Evolutionary conservation across 1,140 invertebrate genomes (phyloP), one percentile per base, ranked within the genome.

Genomic region (Orius insidiosus): DNA sequence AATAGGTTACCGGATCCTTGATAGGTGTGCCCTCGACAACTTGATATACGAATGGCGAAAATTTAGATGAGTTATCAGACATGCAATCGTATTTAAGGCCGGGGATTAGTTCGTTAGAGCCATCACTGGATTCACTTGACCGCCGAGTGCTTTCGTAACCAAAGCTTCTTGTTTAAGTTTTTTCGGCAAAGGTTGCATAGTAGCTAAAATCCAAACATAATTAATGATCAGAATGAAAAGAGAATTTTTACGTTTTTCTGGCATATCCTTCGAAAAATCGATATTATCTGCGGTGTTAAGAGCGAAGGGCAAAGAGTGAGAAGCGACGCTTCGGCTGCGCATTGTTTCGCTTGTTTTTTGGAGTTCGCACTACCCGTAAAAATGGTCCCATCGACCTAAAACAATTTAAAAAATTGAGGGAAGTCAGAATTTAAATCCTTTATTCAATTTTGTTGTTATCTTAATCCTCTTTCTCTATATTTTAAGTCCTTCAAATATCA

Each of bases 21-120:
- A 57, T 85, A 92, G 18, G 71, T 54, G 80, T 71, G 2, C 74
- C 75, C 53, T 85, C 76, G 9, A 92, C 75, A 15, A 70, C 82
- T 2, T 75, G n/a, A 31, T 11, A 45, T 1, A 49, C 36, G 72
- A 60, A 87, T 81, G 48, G 80, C 81, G 61, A 88, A 92, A 52
- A 84, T 77, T 51, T 72, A 70, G 52, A 76, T 75, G 52, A 74
- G 71, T 53, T 79, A 73, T 8, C 77, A 75, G 34, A 69, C 5
- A 76, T 71, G 60, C 81, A 82, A 32, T 73, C 72, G 59, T 84
- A 90, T 46, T 74, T 70, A 0, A 85, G 71, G 14, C 80, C 79
- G 0, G 84, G 83, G 54, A 78, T 78, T n/a, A 85, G 67, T 64
- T 90, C 85, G 58, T 92, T 89, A 93, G 67, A 8, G 85, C 63